Evolutionary conservation across 2,797 vertebrate species (phyloP), one percentile per base, ranked within the genome.

Genomic region (Sibirionetta formosa): DNA sequence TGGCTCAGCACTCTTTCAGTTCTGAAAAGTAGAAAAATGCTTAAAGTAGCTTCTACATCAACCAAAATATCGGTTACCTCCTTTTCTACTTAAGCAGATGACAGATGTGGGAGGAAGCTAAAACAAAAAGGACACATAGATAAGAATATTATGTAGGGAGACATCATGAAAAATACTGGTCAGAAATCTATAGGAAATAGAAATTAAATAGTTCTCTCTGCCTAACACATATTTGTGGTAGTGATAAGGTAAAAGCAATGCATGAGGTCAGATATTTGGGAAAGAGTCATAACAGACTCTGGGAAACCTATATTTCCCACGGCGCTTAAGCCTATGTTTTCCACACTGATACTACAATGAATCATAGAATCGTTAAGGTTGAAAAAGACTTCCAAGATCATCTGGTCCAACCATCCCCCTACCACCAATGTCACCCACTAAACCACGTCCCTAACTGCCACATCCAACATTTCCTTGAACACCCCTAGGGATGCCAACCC

Each of bases 261-360:
- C 13, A 27, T 50, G 24, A 72, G 19, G 18, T 72, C 27, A 46
- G 7, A 9, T 65, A 12, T 70, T 84, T 42, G 44, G 33, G 44
- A 31, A 61, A 63, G 46, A 75, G n/a, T 50, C 33, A 7, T 36
- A 60, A 46, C 33, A 42, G 16, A 53, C 16, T 23, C 22, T 68
- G 11, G 13, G 61, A 73, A 65, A 69, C 14, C 24, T 36, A 1
- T 61, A 5, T 15, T 5, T 86, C 11, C 26, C 17, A 35, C 0
- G 1, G 42, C 58, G 17, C 26, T 65, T 22, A 44, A 53, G n/a
- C 6, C 14, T 11, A 0, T 76, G 14, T 66, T 80, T 70, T 76
- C 35, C 5, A 20, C 9, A 3, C 22, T 46, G 23, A 4, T 79
- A 23, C 19, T 84, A 35, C 1, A 63, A 3, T 0, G 2, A 50